Conservation (phyloP, 2,797 vertebrate species). For the Poeciliopsis presidionis region DNA sequence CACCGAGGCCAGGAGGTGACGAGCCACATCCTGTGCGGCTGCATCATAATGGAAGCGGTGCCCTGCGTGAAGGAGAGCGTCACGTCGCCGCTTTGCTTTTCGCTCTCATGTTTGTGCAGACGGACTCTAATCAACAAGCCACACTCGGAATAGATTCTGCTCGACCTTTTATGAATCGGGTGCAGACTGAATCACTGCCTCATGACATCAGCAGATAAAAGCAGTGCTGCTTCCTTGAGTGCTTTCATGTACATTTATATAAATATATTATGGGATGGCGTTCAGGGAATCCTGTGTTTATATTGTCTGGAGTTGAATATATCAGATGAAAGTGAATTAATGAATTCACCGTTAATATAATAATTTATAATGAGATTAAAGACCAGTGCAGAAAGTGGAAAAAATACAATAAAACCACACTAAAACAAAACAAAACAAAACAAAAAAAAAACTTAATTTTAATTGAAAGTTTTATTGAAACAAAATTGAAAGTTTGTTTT, state of each 20-base stretch:
- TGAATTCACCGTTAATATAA: too few species aligned
- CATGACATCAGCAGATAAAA: constrained; percentile 12
- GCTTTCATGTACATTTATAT: not conserved
- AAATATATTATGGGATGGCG: not conserved
- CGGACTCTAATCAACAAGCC: constrained; percentile 32
- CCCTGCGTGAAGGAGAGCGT: constrained; percentile 2
- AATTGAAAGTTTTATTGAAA: too few species aligned
- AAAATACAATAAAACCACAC: too few species aligned
- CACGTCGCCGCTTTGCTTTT: constrained; percentile 17
- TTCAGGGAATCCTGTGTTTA: too few species aligned
- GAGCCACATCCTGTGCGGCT: constrained; percentile 22
- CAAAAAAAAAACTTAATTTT: too few species aligned
- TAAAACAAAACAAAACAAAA: too few species aligned
- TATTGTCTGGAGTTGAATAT: too few species aligned
- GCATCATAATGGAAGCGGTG: not conserved
- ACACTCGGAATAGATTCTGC: constrained; percentile 23
- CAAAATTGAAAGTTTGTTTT: too few species aligned
- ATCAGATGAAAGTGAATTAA: not conserved
- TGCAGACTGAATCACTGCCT: constrained; percentile 23
- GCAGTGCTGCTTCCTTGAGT: not conserved
- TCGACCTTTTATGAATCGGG: constrained; percentile 17
- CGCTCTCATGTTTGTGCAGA: constrained; percentile 11
- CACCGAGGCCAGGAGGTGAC: constrained; percentile 31
- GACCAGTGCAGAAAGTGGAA: too few species aligned
- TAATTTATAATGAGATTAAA: too few species aligned